Evolutionary conservation across 2,797 vertebrate species (phyloP).

Genomic region (Crypturellus tataupa): DNA sequence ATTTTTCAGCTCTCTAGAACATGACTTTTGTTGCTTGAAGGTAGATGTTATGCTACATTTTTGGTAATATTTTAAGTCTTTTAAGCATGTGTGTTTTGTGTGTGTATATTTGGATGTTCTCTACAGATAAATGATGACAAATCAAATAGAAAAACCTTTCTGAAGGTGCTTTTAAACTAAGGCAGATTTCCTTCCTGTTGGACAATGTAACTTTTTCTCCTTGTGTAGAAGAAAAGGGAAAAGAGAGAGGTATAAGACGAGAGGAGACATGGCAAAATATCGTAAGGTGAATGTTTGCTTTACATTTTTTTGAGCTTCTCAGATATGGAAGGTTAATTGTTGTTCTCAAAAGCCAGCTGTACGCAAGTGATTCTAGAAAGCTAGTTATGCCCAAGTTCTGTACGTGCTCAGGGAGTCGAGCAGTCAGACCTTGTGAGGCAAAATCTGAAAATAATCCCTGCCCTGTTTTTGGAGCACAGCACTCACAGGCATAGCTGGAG

Average conservation of each 20-base stretch:
- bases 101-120: neutral
- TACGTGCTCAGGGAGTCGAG: neutral
- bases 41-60: neutral
- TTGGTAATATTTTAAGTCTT: neutral
- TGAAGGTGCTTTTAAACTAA: neutral
- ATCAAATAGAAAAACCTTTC: neutral
- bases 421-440: neutral
- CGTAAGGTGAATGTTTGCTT: neutral
- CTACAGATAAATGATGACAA: neutral
- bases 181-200: neutral
- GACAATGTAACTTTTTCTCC: neutral
- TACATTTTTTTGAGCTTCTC: neutral
- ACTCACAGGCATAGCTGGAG: neutral
- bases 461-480: neutral
- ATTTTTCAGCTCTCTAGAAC: neutral
- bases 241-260: too few relatives aligned
- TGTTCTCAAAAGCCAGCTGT: neutral
- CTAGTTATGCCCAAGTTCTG: neutral
- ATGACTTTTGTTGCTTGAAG: neutral
- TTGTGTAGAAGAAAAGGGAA: neutral
- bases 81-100: neutral
- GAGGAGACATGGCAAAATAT: neutral
- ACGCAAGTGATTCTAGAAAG: neutral
- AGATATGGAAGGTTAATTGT: neutral
- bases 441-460: neutral